A percentile compares a stretch with the other conserved stretches of the same genome.
Conservation (phyloP, 2,113 vertebrate genomes). For the Shinisaurus crocodilurus region DNA sequence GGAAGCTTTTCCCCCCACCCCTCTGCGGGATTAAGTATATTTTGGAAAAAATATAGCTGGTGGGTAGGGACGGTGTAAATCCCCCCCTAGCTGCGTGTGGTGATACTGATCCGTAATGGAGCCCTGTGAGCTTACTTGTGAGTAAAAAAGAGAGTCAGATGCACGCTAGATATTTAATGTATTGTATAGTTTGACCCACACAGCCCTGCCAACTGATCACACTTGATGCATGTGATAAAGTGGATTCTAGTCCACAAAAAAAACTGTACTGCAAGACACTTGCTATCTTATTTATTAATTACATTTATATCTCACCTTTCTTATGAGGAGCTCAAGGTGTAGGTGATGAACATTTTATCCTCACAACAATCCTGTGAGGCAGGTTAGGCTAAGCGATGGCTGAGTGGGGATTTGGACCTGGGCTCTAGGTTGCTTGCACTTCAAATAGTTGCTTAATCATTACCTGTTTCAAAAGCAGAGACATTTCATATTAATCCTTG, state of each 20-base stretch:
- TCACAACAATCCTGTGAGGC: neutral
- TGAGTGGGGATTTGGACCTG: neutral
- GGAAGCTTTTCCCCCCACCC: too few species aligned
- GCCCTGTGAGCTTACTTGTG: too few species aligned
- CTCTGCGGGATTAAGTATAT: too few species aligned
- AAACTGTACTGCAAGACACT: neutral
- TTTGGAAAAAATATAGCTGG: too few species aligned
- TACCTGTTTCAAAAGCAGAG: neutral
- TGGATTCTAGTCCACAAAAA: neutral
- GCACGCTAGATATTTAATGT: too few species aligned
- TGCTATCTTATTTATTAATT: neutral
- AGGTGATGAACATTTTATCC: neutral
- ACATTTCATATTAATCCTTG: neutral
- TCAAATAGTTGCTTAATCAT: conserved; percentile 18
- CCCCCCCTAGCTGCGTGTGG: too few species aligned
- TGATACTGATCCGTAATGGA: too few species aligned
- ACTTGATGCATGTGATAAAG: neutral
- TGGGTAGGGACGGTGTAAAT: too few species aligned
- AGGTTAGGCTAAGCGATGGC: neutral
- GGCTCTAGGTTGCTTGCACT: neutral
- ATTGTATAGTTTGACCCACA: too few species aligned
- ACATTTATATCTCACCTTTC: neutral
- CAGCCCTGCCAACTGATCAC: neutral
- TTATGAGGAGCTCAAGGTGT: neutral
- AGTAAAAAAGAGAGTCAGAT: too few species aligned